Base-by-base conservation (phyloP, 2,888 invertebrate species). In the Globia sparganii region DNA sequence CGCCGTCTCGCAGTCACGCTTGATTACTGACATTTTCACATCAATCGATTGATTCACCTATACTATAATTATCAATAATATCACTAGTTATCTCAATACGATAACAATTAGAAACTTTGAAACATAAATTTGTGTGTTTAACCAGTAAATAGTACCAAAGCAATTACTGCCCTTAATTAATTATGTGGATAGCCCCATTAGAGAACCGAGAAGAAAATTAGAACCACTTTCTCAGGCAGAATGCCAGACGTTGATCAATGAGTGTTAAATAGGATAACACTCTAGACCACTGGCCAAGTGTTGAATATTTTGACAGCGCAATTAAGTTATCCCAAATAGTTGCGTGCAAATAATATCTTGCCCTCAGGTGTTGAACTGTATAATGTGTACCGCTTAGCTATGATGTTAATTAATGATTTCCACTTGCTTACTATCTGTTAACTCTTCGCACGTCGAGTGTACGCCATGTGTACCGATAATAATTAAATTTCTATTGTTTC, bases 241-340 rank as follows among this genome's bases (percentile, higher is more conserved):
- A 71, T 69, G 70, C 67, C 88, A 80, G 91, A 90, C 90, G 86
- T 91, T 93, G 91, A 94, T 92, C 90, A 90, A 93, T 91, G 92
- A 88, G 86, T 85, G 87, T 88, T 90, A 91, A 92, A 93, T 93
- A 93, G 90, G 89, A 90, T 91, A 92, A 93, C 90, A 90, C 86
- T 82, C 85, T 86, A 77, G 78, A 87, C 83, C 87, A 84, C 87
- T 79, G 73, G 83, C 80, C 85, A 85, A 89, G 88, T 91, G 91
- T 93, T 93, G 91, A 90, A 85, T 88, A 87, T 93, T 95, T 93
- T 93, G 95, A 94, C 94, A 94, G 92, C 89, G 90, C 91, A 93
- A 94, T 95, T 93, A 94, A 87, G 90, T 84, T 88, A 80, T 81
- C 85, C 85, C 83, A 84, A 88, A 84, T 72, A 82, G 83, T 88